phyloP scores from a whole-genome alignment of 2,888 invertebrate genomes.

The Erebia ligea region DNA sequence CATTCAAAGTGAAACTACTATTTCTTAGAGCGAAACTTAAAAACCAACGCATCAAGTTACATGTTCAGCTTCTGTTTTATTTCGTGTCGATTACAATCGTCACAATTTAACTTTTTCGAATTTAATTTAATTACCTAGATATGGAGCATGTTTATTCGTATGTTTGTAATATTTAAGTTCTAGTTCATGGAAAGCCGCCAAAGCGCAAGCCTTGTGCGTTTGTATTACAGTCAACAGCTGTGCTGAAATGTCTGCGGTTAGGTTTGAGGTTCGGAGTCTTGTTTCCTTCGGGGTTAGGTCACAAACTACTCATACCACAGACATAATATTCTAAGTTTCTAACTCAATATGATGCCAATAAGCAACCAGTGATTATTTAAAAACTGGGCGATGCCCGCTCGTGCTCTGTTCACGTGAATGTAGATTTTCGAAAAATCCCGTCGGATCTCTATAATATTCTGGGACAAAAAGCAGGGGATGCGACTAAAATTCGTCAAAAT shows the following conservation, averaged over 20 bases:
- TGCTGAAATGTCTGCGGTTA: not conserved
- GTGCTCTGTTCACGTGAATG: too few relatives aligned
- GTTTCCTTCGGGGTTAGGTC: not conserved
- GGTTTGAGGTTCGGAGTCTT: slow-evolving; percentile 7
- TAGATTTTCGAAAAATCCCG: too few relatives aligned
- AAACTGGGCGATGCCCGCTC: too few relatives aligned
- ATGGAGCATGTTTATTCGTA: not conserved
- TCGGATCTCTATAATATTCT: too few relatives aligned
- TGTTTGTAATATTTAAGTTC: not conserved
- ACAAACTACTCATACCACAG: not conserved
- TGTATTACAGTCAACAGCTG: not conserved
- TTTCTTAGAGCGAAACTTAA: not conserved
- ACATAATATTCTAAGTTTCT: not conserved
- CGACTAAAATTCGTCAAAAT: too few relatives aligned
- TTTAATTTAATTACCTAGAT: not conserved
- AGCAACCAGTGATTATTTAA: not conserved
- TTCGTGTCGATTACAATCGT: not conserved
- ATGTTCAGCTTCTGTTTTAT: not conserved
- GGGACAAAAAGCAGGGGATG: too few relatives aligned
- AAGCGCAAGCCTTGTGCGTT: not conserved
- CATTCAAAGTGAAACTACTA: not conserved
- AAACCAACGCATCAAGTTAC: not conserved
- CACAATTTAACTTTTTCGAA: not conserved
- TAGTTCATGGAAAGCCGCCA: not conserved
- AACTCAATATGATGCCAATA: not conserved